Base-by-base conservation (phyloP, 2,113 vertebrate species). In the Daubentonia madagascariensis region DNA sequence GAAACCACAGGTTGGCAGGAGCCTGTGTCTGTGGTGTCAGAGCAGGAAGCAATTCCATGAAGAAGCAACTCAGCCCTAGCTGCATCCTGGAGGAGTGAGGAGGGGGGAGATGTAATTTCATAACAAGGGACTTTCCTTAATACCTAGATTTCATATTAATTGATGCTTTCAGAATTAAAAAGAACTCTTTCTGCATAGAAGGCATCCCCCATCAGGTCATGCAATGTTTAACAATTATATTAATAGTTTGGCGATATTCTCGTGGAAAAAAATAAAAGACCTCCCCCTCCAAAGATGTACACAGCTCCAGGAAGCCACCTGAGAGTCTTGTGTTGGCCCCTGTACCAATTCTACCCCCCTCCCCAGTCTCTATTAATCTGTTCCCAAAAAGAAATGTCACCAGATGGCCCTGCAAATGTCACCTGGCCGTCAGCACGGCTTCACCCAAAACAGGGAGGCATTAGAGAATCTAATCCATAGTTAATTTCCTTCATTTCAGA, bases 351-450 rank as follows among this genome's bases (percentile, higher is more conserved):
- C 61, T n/a, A 12, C 75, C 80, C 50, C 84, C 79, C 84, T 85
- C 84, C 73, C 80, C 68, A 50, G 84, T 90, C 84, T 65, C 79
- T 96, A 25, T 86, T 96, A 96, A 96, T 97, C 95, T 54, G 87
- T 98, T 97, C 40, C 97, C 97, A 97, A 95, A 98, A 95, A 96
- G 97, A 98, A 98, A 98, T 98, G 97, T 98, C 97, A 97, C 96
- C 98, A 97, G 97, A 97, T 98, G 97, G 97, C 72, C 94, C 95
- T 96, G 89, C 97, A 98, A 50, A 95, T 98, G 96, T 98, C 95
- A 98, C 95, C 96, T 94, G 97, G 97, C 95, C 50, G 0, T 92
- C 87, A 97, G 92, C 76, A 94, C 73, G 86, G 81, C 87, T 97
- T 93, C 72, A 63, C 90, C 48, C 86, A 22, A 96, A 94, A 96